Evolutionary conservation across 1,140 invertebrate species (phyloP), one percentile per base, ranked within the genome.

Genomic region (Lethocerus indicus): DNA sequence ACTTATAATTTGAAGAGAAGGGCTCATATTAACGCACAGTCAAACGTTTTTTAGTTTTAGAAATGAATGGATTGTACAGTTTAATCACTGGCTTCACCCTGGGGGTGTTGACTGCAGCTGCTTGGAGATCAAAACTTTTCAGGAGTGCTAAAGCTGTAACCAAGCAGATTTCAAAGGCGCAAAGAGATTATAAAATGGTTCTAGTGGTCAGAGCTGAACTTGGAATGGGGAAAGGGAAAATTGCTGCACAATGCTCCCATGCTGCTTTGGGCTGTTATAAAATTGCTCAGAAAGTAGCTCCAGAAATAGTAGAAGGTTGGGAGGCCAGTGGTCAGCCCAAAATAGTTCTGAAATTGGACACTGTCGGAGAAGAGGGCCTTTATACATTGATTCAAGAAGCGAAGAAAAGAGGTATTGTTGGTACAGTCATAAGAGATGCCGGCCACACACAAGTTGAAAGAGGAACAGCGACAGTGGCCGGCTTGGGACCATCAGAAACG

Each of bases 181-280:
- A n/a, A 27, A 14, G 14, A 3, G 21, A 44, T 39, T 14, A 45
- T 21, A 91, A 90, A 69, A 66, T 95, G 63, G 81, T 92, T 1
- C 63, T 96, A 40, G 79, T 92, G 20, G 82, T 93, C 2, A 70
- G 89, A 60, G 87, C 76, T 60, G 90, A 95, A 62, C 67, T 96
- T 0, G 84, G 86, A 63, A 95, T 96, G 91, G 79, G 83, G 18
- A 93, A 91, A 73, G 92, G 92, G 14, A 95, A 95, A 72, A 78
- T 88, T 37, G 89, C 86, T 26, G 85, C 90, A 2, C 91, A 93
- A 64, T 93, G 88, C 70, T 75, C 81, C 37, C 91, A 95, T 71
- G 91, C 87, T 43, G 83, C 90, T 7, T 78, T 84, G 21, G 76
- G 75, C 40, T 86, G 80, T 2, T 90, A 84, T 59, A 74, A 79